Base-by-base conservation (phyloP, 2,888 invertebrate genomes). In the Tenthredo livida region DNA sequence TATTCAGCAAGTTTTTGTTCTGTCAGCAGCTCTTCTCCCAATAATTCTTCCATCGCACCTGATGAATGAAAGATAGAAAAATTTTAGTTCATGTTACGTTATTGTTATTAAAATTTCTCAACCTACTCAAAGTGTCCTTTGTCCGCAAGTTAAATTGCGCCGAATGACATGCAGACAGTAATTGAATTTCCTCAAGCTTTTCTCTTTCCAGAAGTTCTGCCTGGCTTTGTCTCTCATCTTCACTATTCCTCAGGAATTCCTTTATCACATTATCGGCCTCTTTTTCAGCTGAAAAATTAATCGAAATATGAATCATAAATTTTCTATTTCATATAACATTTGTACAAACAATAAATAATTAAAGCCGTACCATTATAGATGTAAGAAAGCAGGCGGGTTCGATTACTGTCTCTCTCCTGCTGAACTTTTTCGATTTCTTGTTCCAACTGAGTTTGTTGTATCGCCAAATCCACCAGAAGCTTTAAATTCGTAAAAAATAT, bases 341-440 rank as follows among this genome's bases (percentile, higher is more conserved):
- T n/a, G n/a, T 37, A n/a, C 73, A 70, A 75, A 75, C 25, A 61
- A 9, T 73, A 58, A 85, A 86, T 70, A 54, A 75, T 85, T 70
- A 29, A 10, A 70, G 29, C 50, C 33, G 75, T 88, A 92, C 93
- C 92, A 86, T 91, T 90, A 77, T 90, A 90, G 88, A 93, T 92
- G 43, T 90, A 90, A 15, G 91, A 90, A 70, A 93, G 89, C 72
- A 93, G 87, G 85, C 90, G 89, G 33, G 89, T 85, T 86, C 92
- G 89, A 85, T 93, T 92, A 6, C 88, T 90, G 91, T 97, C 97
- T 92, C 95, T 96, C 88, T 94, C 94, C 90, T 95, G 95, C 89
- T 97, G 97, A 85, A 97, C 94, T 93, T 95, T 96, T 86, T 95
- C 95, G 87, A 97, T 95, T 93, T 97, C 95, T 87, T 93, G 93